Base-by-base conservation (phyloP, 2,888 invertebrate genomes). In the Pristionchus arcanus region DNA sequence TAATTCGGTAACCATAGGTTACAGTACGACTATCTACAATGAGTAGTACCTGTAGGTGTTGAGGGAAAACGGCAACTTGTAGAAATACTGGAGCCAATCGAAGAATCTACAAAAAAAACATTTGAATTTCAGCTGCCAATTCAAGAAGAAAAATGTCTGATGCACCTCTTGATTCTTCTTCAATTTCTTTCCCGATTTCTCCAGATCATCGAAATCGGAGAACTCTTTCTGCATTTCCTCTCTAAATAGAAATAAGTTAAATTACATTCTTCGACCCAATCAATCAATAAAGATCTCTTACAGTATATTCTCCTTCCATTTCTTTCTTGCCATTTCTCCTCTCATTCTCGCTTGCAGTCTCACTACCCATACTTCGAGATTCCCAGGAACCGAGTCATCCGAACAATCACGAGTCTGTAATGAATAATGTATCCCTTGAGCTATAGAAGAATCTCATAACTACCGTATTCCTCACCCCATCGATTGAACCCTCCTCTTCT, bases 31-130 rank as follows among this genome's bases (percentile, higher is more conserved):
- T 25, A 16, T 68, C 13, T 4, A 49, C 7, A 11, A 2, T 37
- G 42, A 0, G n/a, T 77, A 0, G n/a, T 77, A 92, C 92, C 91
- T 92, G 89, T 49, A 90, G 74, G 90, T 92, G 91, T 15, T 89
- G 87, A 42, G 90, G 84, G 31, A 71, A 90, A 15, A 63, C 85
- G 0, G 91, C 91, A 1, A 91, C 85, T 71, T 59, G 85, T 21
- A 90, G 68, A 31, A 91, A 89, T 34, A 81, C 59, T 28, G 81
- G 89, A 42, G 77, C 81, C 53, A 74, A 42, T 31, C 77, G 55
- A 49, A 89, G 89, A 59, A 89, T 53, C 87, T 87, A 53, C 7
- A 15, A 2, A 19, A 55, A 28, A 59, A 25, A 15, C 19, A 74
- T 37, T 74, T 15, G 34, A 15, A 68, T 31, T 81, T 34, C 49